Percentiles rank a stretch among this genome's conserved stretches.
Evolutionary conservation across 1,140 invertebrate genomes (phyloP).

Genomic region (Drosophila jambulina): DNA sequence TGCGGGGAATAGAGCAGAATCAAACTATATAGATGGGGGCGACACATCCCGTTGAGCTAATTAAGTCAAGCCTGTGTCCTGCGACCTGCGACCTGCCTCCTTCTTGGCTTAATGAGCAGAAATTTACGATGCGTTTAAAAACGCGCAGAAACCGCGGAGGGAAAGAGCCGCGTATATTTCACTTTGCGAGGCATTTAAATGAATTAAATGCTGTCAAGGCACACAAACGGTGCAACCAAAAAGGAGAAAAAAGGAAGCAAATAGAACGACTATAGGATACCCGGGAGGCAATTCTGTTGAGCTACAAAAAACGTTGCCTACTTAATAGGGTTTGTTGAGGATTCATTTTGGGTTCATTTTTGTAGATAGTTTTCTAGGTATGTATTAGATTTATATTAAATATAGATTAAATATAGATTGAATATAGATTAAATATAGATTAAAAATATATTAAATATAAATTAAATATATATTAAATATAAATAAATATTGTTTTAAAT

Average conservation of each 20-base stretch:
- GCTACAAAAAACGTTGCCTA: background rate
- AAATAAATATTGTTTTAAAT: too few relatives aligned
- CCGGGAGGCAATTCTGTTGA: too few relatives aligned
- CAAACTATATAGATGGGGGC: constrained; percentile 13
- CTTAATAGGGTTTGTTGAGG: background rate
- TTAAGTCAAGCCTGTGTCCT: constrained; percentile 18
- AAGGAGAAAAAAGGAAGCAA: background rate
- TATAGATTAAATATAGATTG: too few relatives aligned
- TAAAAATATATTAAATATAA: too few relatives aligned
- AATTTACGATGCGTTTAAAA: constrained; percentile 61
- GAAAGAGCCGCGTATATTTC: constrained; percentile 34
- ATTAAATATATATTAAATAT: too few relatives aligned
- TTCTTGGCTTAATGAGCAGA: constrained; percentile 49
- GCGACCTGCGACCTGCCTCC: background rate
- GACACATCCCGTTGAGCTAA: constrained; percentile 15
- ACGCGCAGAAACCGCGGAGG: constrained; percentile 14
- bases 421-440: too few relatives aligned
- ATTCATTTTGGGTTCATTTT: background rate
- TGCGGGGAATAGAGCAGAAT: background rate
- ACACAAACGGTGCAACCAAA: constrained; percentile 8
- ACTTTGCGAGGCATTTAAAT: constrained; percentile 61
- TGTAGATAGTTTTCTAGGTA: too few relatives aligned
- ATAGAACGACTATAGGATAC: background rate
- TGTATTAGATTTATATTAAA: too few relatives aligned
- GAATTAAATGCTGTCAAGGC: constrained; percentile 59